Conservation (phyloP, 2,113 vertebrate genomes). For the Proterorhinus semilunaris region DNA sequence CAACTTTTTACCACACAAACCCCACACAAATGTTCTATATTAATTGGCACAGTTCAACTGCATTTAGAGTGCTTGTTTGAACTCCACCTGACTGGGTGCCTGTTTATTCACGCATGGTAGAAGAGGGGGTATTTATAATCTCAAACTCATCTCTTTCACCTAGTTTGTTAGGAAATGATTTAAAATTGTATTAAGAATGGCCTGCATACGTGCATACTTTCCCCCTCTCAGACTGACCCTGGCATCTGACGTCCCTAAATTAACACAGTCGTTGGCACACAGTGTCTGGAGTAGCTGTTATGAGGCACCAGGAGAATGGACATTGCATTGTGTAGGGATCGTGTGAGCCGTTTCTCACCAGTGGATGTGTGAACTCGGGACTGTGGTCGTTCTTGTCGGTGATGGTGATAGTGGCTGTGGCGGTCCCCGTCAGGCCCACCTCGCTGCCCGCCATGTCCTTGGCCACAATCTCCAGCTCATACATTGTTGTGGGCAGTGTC, state of each 20-base stretch:
- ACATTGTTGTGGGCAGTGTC: slow-evolving; percentile 92
- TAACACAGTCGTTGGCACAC: neutral
- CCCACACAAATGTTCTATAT: no score
- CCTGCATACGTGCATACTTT: no score
- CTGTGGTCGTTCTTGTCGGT: slow-evolving; percentile 97
- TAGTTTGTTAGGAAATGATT: no score
- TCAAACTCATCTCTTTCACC: no score
- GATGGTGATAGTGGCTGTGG: slow-evolving; percentile 93
- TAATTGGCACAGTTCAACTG: no score
- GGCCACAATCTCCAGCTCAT: slow-evolving; percentile 92
- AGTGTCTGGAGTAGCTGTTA: neutral
- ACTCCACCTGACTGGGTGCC: no score
- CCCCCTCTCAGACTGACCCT: no score
- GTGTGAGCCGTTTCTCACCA: slow-evolving; percentile 78
- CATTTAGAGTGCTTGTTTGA: no score
- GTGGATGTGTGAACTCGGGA: slow-evolving; percentile 93
- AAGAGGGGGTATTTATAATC: no score
- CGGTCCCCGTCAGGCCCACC: slow-evolving; percentile 91
- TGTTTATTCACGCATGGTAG: no score
- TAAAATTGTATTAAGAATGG: no score
- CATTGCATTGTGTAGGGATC: neutral
- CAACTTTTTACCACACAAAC: no score
- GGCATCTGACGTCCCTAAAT: slow-evolving; percentile 22
- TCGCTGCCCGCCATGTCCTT: slow-evolving; percentile 96
- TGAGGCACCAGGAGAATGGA: neutral